These are phyloP conservation scores for Zaprionus kolodkinae DNA, from an alignment of 1,140 invertebrate genomes.

Conservation along the genomic window DNA sequence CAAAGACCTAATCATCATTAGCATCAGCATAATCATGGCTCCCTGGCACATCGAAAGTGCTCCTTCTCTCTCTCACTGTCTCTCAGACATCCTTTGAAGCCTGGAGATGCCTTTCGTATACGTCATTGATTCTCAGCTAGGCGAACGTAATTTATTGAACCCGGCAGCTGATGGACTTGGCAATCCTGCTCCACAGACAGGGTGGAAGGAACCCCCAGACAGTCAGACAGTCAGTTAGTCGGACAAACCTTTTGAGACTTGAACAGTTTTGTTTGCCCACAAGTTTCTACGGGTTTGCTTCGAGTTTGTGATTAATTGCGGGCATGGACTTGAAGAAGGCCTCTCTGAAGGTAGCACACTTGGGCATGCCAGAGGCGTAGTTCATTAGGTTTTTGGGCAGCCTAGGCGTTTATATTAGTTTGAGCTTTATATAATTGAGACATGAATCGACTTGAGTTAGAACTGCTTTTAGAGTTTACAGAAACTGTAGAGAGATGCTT, in stretches of 20 bases:
- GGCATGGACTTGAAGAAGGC: not conserved
- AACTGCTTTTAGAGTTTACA: not conserved
- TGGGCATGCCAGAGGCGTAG: conserved; percentile 64
- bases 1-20: conserved; percentile 82
- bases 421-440: not conserved
- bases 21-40: conserved; percentile 76
- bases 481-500: not conserved
- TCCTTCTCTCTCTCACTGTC: not conserved
- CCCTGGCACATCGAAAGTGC: conserved; percentile 58
- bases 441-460: not conserved
- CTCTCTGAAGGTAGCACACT: conserved; percentile 29
- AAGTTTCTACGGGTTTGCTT: conserved; percentile 66
- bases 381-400: conserved; percentile 56
- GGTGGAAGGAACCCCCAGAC: not conserved
- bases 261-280: conserved; percentile 68
- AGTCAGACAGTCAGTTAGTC: not conserved
- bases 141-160: conserved; percentile 77
- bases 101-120: conserved; percentile 55
- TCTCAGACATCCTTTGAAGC: conserved; percentile 61
- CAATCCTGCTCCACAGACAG: not conserved
- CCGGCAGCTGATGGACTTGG: conserved; percentile 47
- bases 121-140: conserved; percentile 64
- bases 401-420: conserved; percentile 44
- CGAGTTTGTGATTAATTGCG: conserved; percentile 71
- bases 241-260: conserved; percentile 72